Evolutionary conservation across 1,140 invertebrate genomes (phyloP).

Genomic region (Calycopis cecrops): DNA sequence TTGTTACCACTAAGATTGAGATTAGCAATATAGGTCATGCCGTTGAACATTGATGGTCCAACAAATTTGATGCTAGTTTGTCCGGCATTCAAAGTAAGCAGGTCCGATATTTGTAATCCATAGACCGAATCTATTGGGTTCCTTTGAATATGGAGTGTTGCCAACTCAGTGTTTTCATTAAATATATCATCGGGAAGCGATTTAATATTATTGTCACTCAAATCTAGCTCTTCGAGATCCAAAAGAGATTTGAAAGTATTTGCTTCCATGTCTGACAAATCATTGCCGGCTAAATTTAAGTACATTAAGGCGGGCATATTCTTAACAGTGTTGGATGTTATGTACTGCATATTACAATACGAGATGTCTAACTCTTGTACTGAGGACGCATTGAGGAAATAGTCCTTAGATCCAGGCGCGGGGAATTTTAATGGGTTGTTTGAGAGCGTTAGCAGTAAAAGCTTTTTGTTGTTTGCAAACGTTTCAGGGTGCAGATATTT

Average conservation of each 20-base stretch:
- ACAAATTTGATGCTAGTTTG: conserved; percentile 79
- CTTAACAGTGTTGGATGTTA: conserved; percentile 77
- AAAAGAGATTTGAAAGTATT: conserved; percentile 76
- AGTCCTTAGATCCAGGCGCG: conserved; percentile 62
- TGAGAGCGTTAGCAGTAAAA: conserved; percentile 79
- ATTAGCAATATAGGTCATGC: conserved; percentile 77
- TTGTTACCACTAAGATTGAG: conserved; percentile 79
- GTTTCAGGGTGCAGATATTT: conserved; percentile 79
- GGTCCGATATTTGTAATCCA: conserved; percentile 69
- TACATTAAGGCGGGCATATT: conserved; percentile 78
- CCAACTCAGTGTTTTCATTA: conserved; percentile 75
- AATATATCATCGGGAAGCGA: conserved; percentile 77
- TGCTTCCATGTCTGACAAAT: conserved; percentile 77
- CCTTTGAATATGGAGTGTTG: conserved; percentile 77
- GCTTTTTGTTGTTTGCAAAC: conserved; percentile 79
- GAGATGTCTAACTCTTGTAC: conserved; percentile 82
- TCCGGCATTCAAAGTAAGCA: conserved; percentile 79
- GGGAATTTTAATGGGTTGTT: conserved; percentile 79
- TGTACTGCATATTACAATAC: conserved; percentile 77
- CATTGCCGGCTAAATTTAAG: conserved; percentile 80
- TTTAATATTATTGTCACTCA: conserved; percentile 79
- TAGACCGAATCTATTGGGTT: conserved; percentile 75
- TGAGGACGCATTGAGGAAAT: conserved; percentile 77
- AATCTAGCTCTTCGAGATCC: conserved; percentile 79
- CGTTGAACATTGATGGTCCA: conserved; percentile 78